Conservation (phyloP, 2,113 vertebrate genomes). For the Smithornis capensis region DNA sequence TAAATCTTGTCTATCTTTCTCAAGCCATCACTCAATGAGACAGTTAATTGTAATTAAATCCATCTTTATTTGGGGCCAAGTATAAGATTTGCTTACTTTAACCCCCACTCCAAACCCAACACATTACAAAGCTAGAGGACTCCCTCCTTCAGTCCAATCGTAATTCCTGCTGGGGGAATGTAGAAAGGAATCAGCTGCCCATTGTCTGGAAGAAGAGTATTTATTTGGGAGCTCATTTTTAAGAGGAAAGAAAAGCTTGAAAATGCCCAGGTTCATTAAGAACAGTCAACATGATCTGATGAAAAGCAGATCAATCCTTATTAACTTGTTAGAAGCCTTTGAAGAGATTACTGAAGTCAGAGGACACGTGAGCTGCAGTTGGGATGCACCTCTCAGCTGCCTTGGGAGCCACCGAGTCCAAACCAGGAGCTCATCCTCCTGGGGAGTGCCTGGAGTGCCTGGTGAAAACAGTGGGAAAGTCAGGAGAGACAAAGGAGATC, state of each 20-base stretch:
- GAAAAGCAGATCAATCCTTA: conserved; percentile 47
- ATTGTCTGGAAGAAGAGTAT: not conserved
- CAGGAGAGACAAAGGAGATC: not conserved
- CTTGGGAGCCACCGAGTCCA: not conserved
- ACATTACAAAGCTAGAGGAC: not conserved
- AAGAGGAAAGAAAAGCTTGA: not conserved
- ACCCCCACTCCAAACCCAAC: not conserved
- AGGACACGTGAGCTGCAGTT: not conserved
- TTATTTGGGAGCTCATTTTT: conserved; percentile 21
- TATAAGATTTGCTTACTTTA: not conserved
- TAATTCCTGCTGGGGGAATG: not conserved
- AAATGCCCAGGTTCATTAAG: conserved; percentile 48
- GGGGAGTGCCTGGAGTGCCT: not conserved
- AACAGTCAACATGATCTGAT: not conserved
- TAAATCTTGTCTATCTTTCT: not conserved
- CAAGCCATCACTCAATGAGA: not conserved
- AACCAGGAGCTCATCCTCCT: not conserved
- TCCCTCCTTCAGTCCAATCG: not conserved
- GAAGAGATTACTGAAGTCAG: not conserved
- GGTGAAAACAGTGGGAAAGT: not conserved
- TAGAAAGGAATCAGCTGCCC: not conserved
- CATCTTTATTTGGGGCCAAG: not conserved
- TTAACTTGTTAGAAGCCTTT: conserved; percentile 9
- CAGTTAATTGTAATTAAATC: not conserved
- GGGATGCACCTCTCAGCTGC: not conserved